Evolutionary conservation across 2,797 vertebrate species (phyloP).

Genomic region (Simalia tracyae): DNA sequence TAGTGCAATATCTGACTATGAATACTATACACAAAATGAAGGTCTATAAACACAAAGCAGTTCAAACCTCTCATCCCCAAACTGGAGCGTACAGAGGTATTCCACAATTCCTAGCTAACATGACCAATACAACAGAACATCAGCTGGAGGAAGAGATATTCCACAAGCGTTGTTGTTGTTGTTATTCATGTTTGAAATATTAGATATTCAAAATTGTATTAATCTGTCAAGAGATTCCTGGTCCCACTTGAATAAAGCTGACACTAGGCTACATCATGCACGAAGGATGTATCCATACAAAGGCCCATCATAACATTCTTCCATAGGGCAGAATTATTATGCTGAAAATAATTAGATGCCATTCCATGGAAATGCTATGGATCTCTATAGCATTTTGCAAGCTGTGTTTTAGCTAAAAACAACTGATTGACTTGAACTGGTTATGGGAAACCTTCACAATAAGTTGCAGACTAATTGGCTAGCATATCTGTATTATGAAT

Average conservation of each 20-base stretch:
- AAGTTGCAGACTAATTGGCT: not conserved
- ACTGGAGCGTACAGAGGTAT: too few relatives aligned
- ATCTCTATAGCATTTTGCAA: not conserved
- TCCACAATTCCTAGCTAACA: too few relatives aligned
- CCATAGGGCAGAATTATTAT: not conserved
- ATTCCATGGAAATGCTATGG: not conserved
- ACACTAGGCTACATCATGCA: not conserved
- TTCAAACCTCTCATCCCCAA: not conserved
- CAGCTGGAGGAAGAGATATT: too few relatives aligned
- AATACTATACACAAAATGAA: not conserved
- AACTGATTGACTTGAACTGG: not conserved
- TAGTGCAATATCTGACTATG: too few relatives aligned
- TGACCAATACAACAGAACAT: too few relatives aligned
- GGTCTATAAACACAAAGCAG: not conserved
- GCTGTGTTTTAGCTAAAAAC: not conserved
- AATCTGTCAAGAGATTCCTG: not conserved
- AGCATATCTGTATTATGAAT: not conserved
- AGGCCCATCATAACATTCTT: not conserved
- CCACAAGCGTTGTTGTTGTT: too few relatives aligned
- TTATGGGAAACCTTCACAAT: not conserved
- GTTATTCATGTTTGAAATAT: not conserved
- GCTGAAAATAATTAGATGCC: not conserved
- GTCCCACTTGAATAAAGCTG: not conserved
- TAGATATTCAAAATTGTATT: not conserved
- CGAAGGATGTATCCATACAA: not conserved